These are phyloP conservation scores for Halichoerus grypus DNA, from an alignment of 2,113 vertebrate species.

Conservation along the genomic window DNA sequence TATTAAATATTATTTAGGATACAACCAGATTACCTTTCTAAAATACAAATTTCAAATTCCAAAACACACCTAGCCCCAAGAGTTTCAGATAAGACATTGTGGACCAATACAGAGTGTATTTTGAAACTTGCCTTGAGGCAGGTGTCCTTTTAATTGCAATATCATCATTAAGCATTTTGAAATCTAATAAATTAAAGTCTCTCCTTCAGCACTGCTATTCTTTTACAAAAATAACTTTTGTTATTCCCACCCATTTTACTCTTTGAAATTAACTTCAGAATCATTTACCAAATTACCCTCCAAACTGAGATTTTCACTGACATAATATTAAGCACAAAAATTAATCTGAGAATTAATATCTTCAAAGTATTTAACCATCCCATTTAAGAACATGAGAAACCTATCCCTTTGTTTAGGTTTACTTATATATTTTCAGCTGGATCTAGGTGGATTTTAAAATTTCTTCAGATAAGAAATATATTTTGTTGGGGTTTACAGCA, in stretches of 20 bases:
- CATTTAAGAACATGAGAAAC: neutral
- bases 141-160: neutral
- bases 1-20: neutral
- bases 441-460: neutral
- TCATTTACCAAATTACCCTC: neutral
- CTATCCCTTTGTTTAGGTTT: neutral
- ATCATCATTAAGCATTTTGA: neutral
- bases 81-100: neutral
- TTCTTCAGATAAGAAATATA: neutral
- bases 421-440: neutral
- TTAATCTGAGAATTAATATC: neutral
- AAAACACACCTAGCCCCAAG: neutral
- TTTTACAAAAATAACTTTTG: neutral
- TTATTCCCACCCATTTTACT: neutral
- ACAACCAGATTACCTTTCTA: neutral
- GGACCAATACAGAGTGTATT: neutral
- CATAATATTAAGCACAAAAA: slow-evolving; percentile 40
- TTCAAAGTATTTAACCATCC: neutral
- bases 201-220: neutral
- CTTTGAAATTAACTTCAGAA: neutral
- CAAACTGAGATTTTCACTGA: neutral
- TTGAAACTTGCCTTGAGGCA: neutral
- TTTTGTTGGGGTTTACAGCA: neutral
- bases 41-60: neutral
- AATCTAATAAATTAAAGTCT: neutral